phyloP scores from a whole-genome alignment of 2,797 vertebrate species.

The Delichon dasypus region DNA sequence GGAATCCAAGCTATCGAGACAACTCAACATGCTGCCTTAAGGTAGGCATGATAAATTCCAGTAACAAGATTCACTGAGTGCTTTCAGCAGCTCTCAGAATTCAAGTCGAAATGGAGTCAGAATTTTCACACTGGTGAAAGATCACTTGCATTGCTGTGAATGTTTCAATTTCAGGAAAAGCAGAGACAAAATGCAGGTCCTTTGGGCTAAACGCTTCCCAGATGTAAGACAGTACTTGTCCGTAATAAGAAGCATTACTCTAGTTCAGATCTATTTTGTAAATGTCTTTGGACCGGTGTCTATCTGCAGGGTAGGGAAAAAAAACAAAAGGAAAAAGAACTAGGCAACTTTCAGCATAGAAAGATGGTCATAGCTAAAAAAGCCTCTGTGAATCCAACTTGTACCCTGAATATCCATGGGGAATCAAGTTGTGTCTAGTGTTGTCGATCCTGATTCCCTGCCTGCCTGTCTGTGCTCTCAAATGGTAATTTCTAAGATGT shows the following conservation, averaged over 20 bases:
- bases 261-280: conserved; percentile 7
- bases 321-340: not conserved
- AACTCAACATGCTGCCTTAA: not conserved
- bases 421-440: not conserved
- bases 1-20: not conserved
- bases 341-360: not conserved
- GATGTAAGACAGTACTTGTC: not conserved
- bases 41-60: not conserved
- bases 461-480: not conserved
- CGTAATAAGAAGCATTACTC: not conserved
- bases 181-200: not conserved
- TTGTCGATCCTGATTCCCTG: not conserved
- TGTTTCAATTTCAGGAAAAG: not conserved
- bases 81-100: not conserved
- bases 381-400: not conserved
- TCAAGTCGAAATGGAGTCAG: not conserved
- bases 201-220: not conserved
- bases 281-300: conserved; percentile 18
- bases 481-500: not conserved
- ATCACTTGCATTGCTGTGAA: not conserved
- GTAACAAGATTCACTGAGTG: not conserved
- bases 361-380: conserved; percentile 4
- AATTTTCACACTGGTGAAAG: not conserved
- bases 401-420: not conserved
- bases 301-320: not conserved